Percentiles rank a stretch among this genome's conserved stretches.
phyloP scores from a whole-genome alignment of 2,888 invertebrate species.

The Pandemis cinnamomeana region DNA sequence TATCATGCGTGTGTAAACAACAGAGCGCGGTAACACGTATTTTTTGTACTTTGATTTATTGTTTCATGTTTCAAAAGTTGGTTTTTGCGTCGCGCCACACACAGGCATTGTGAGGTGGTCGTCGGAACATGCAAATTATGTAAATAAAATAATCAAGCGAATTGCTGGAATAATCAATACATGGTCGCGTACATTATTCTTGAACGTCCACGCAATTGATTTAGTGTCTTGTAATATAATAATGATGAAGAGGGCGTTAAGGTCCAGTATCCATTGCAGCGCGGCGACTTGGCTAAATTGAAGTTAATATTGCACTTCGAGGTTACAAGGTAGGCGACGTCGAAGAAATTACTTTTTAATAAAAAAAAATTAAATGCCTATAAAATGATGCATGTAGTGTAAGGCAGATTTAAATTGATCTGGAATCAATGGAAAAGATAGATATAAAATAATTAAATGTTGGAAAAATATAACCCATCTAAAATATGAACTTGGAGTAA shows the following conservation, averaged over 20 bases:
- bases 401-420: neutral
- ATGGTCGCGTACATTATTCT: constrained; percentile 41
- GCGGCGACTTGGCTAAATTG: neutral
- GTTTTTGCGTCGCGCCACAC: constrained; percentile 79
- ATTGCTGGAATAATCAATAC: constrained; percentile 47
- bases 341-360: neutral
- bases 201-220: constrained; percentile 41
- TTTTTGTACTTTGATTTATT: constrained; percentile 82
- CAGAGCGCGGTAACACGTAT: constrained; percentile 77
- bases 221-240: constrained; percentile 41
- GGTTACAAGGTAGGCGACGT: neutral
- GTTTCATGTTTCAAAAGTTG: constrained; percentile 77
- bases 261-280: constrained; percentile 34
- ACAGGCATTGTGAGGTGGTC: constrained; percentile 63
- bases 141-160: constrained; percentile 48
- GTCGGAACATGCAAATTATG: constrained; percentile 63
- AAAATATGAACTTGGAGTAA: too few relatives aligned
- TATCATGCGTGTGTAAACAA: constrained; percentile 77
- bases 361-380: neutral
- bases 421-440: neutral
- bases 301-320: neutral
- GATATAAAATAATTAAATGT: too few relatives aligned
- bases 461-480: too few relatives aligned
- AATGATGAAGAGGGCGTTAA: constrained; percentile 38
- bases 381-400: neutral